These are phyloP conservation scores for Gryon sp. DNA, from an alignment of 1,140 invertebrate genomes.

Conservation along the genomic window DNA sequence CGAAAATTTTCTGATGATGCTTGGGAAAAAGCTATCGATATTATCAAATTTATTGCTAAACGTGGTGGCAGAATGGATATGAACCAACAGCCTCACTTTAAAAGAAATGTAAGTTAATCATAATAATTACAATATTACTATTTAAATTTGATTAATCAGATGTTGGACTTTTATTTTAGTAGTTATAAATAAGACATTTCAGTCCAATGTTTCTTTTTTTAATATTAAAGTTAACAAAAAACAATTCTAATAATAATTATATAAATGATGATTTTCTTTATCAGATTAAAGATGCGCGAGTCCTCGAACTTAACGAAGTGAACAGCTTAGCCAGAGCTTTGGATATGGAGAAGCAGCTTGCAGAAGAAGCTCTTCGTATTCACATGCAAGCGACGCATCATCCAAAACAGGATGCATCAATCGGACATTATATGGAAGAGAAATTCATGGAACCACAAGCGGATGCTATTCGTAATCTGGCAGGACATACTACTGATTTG, in stretches of 20 bases:
- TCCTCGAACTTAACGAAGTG: conserved; percentile 81
- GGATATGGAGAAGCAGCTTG: conserved; percentile 86
- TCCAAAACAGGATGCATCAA: conserved; percentile 70
- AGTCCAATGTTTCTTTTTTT: too few relatives aligned
- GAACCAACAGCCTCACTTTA: conserved; percentile 69
- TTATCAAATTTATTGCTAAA: conserved; percentile 87
- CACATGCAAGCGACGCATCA: conserved; percentile 77
- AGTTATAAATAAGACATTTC: too few relatives aligned
- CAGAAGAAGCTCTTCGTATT: conserved; percentile 83
- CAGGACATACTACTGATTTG: conserved; percentile 86
- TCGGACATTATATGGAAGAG: conserved; percentile 87
- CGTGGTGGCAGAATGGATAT: conserved; percentile 83
- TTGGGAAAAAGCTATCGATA: conserved; percentile 86
- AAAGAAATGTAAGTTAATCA: conserved; percentile 67
- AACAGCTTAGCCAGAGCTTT: conserved; percentile 86
- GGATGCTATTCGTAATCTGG: conserved; percentile 83
- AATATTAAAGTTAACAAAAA: too few relatives aligned
- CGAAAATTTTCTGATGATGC: conserved; percentile 85
- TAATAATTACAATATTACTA: too few relatives aligned
- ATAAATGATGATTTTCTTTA: background rate
- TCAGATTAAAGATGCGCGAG: conserved; percentile 66
- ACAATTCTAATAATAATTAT: too few relatives aligned
- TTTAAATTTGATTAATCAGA: too few relatives aligned
- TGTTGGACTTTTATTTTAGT: too few relatives aligned
- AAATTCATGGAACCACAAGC: conserved; percentile 86